Evolutionary conservation across 1,140 invertebrate genomes (phyloP).

Genomic region (Sinella curviseta): DNA sequence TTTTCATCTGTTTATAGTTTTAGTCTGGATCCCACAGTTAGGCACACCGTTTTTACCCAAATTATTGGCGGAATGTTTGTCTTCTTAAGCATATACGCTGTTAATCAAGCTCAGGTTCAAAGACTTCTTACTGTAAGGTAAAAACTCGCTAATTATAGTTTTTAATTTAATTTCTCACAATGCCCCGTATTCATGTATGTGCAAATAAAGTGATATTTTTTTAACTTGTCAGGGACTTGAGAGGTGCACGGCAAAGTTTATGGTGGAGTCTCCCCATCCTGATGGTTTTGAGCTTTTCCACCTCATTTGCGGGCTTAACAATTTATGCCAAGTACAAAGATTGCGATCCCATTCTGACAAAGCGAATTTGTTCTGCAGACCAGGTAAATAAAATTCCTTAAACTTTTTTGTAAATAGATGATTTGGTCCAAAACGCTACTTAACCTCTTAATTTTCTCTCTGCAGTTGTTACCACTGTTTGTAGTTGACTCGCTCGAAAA

Average conservation of each 20-base stretch:
- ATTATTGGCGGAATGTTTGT: constrained; percentile 72
- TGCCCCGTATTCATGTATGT: background rate
- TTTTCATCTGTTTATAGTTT: constrained; percentile 55
- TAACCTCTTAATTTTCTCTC: background rate
- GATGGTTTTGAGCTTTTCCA: constrained; percentile 65
- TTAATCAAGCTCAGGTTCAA: constrained; percentile 78
- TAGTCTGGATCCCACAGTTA: constrained; percentile 67
- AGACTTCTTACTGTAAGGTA: constrained; percentile 74
- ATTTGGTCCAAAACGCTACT: no score
- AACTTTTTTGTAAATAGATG: background rate
- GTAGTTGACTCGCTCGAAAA: constrained; percentile 72
- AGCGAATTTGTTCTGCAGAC: constrained; percentile 38
- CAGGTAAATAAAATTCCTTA: constrained; percentile 29
- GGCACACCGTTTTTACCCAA: constrained; percentile 75
- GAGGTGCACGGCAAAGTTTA: constrained; percentile 64
- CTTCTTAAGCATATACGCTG: constrained; percentile 74
- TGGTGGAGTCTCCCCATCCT: constrained; percentile 73
- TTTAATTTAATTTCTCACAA: background rate
- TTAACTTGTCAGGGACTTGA: constrained; percentile 56
- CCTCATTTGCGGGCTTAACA: constrained; percentile 74
- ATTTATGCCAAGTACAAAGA: constrained; percentile 38
- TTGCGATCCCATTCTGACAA: constrained; percentile 37
- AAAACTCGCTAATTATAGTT: no score
- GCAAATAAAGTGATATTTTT: background rate
- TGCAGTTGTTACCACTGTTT: constrained; percentile 71